phyloP scores from a whole-genome alignment of 2,888 invertebrate species.

The Fabriciana adippe region DNA sequence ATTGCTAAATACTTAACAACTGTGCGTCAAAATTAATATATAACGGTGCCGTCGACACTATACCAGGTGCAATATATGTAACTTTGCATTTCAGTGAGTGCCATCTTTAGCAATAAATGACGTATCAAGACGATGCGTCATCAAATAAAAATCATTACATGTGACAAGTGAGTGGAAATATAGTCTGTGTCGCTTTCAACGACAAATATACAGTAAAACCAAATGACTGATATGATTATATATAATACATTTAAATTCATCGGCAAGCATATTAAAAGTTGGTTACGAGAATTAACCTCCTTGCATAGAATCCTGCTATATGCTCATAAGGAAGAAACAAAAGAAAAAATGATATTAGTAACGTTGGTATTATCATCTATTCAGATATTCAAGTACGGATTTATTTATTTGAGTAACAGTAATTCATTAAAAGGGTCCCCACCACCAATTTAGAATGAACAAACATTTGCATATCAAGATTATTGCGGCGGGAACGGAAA shows the following conservation, averaged over 20 bases:
- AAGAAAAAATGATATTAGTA: slow-evolving; percentile 79
- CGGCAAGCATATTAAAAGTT: slow-evolving; percentile 78
- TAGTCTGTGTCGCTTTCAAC: slow-evolving; percentile 57
- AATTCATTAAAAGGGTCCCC: slow-evolving; percentile 49
- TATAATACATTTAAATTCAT: slow-evolving; percentile 65
- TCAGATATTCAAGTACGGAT: slow-evolving; percentile 51
- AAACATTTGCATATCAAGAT: slow-evolving; percentile 47
- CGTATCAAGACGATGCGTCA: slow-evolving; percentile 59
- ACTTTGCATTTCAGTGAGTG: slow-evolving; percentile 83
- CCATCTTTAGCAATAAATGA: slow-evolving; percentile 69
- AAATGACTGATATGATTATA: slow-evolving; percentile 62
- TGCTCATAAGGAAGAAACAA: slow-evolving; percentile 77
- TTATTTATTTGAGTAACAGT: slow-evolving; percentile 47
- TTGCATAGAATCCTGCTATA: slow-evolving; percentile 80
- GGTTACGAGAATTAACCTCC: slow-evolving; percentile 79
- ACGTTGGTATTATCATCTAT: slow-evolving; percentile 55
- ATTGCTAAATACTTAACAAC: slow-evolving; percentile 82
- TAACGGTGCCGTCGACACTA: slow-evolving; percentile 82
- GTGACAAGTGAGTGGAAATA: slow-evolving; percentile 85
- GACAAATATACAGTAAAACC: slow-evolving; percentile 60
- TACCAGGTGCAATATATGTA: slow-evolving; percentile 74
- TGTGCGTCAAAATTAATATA: slow-evolving; percentile 82
- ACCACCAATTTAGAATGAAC: slow-evolving; percentile 56
- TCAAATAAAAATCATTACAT: slow-evolving; percentile 84
- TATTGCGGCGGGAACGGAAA: slow-evolving; percentile 46